Evolutionary conservation across 2,797 vertebrate species (phyloP).

Genomic region (Hyperoplus immaculatus): DNA sequence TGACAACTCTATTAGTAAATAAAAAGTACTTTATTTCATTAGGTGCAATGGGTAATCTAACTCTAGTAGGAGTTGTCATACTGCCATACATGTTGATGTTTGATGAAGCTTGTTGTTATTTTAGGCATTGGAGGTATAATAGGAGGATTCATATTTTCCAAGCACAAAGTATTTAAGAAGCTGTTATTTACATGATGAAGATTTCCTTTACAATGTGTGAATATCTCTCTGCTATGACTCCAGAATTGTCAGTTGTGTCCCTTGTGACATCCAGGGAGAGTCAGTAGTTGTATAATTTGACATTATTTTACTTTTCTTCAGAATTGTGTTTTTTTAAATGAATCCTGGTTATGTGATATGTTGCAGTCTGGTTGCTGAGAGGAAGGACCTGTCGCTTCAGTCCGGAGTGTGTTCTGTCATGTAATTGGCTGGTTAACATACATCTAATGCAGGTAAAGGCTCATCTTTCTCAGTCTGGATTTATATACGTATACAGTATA

Average conservation of each 20-base stretch:
- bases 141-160: background rate
- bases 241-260: background rate
- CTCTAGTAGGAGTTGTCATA: background rate
- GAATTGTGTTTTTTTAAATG: background rate
- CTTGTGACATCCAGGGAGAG: background rate
- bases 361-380: slow-evolving; percentile 75
- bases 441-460: slow-evolving; percentile 42
- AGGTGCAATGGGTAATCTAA: background rate
- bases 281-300: background rate
- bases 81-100: background rate
- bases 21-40: background rate
- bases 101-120: background rate
- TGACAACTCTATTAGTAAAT: background rate
- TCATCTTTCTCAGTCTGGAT: background rate
- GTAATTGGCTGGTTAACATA: slow-evolving; percentile 80
- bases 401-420: slow-evolving; percentile 94
- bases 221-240: background rate
- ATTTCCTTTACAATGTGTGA: background rate
- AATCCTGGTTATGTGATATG: slow-evolving; percentile 33
- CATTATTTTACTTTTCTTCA: background rate
- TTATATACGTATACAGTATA: background rate
- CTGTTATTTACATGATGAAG: background rate
- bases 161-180: background rate
- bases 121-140: background rate
- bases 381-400: slow-evolving; percentile 81